Conservation (phyloP, 30 jellyfish, hydroid and myxozoan species). For the Aurelia coerulea region DNA sequence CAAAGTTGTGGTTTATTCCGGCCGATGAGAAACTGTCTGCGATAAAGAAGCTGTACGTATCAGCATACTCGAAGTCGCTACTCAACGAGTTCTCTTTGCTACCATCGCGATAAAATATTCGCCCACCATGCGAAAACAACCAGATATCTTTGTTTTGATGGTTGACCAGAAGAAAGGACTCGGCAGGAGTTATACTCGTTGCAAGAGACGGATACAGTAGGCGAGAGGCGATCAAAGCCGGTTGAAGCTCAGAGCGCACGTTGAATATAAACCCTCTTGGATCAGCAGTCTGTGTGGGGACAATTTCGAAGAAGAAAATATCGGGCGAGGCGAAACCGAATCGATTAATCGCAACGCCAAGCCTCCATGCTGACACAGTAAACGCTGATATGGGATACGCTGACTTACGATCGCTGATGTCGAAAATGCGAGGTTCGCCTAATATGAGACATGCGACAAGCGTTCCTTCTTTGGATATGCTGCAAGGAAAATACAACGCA, state of each 20-base stretch:
- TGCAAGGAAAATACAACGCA: constrained; percentile 92
- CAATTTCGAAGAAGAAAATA: constrained; percentile 90
- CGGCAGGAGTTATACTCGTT: constrained; percentile 99
- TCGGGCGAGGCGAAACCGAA: constrained; percentile 96
- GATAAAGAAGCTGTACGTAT: constrained; percentile 90
- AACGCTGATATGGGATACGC: constrained; percentile 99
- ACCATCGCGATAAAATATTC: constrained; percentile 95
- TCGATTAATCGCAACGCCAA: constrained; percentile 97
- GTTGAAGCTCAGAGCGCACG: constrained; percentile 96
- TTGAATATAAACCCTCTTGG: constrained; percentile 97
- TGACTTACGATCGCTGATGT: constrained; percentile 94
- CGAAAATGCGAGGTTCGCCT: constrained; percentile 99
- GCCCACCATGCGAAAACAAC: constrained; percentile 98
- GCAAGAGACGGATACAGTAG: constrained; percentile 98
- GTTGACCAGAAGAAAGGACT: constrained; percentile 94
- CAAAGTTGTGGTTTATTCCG: constrained; percentile 94
- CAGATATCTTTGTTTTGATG: constrained; percentile 94
- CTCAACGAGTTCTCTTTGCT: constrained; percentile 94
- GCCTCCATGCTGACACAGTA: constrained; percentile 97
- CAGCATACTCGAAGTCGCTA: constrained; percentile 96
- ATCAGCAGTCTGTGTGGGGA: constrained; percentile 94
- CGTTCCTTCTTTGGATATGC: constrained; percentile 86
- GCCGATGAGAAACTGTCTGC: constrained; percentile 98
- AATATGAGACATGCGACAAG: constrained; percentile 87
- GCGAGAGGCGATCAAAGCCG: constrained; percentile 98